Evolutionary conservation across 1,140 invertebrate species (phyloP).

Genomic region (Pseudoatta argentina): DNA sequence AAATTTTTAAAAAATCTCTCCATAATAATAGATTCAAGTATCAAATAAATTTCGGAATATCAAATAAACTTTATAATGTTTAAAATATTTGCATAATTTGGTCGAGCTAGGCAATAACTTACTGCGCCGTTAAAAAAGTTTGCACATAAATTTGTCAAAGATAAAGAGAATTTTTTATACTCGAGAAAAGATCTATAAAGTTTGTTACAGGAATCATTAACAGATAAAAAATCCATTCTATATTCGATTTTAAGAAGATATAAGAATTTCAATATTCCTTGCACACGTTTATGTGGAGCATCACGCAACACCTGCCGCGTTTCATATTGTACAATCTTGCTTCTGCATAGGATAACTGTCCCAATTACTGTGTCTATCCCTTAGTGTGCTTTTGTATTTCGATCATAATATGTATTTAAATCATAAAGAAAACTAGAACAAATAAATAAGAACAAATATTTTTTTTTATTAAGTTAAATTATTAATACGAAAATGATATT

Average conservation of each 20-base stretch:
- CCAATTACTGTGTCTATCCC: too few relatives aligned
- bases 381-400: too few relatives aligned
- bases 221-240: slow-evolving; percentile 11
- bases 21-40: background rate
- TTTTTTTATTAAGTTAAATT: too few relatives aligned
- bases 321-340: background rate
- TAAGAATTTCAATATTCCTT: background rate
- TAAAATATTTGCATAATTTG: slow-evolving; percentile 1
- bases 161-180: slow-evolving; percentile 19
- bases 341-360: background rate
- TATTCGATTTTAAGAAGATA: background rate
- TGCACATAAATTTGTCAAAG: slow-evolving; percentile 1
- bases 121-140: background rate
- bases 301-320: background rate
- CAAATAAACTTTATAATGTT: background rate
- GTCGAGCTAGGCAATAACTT: background rate
- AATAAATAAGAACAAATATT: too few relatives aligned
- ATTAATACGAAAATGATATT: too few relatives aligned
- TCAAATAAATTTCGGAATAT: background rate
- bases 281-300: background rate
- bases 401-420: too few relatives aligned
- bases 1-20: background rate
- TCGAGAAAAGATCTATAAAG: slow-evolving; percentile 5
- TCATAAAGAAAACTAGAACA: too few relatives aligned
- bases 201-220: background rate